Evolutionary conservation across 2,797 vertebrate genomes (phyloP).

Genomic region (Psittacula echo): DNA sequence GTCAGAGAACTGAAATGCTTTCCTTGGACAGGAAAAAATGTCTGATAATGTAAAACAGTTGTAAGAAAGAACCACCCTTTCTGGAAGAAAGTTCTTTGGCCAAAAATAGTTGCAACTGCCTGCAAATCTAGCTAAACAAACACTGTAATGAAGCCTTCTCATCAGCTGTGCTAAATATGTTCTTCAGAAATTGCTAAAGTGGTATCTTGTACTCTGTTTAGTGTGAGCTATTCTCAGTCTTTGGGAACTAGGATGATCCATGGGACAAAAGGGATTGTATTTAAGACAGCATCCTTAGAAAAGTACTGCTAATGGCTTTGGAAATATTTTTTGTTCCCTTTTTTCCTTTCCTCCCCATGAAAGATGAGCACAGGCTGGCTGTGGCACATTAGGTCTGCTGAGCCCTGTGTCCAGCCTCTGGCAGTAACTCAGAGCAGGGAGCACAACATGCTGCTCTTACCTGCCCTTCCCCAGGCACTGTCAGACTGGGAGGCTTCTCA

Average conservation of each 20-base stretch:
- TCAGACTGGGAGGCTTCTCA: fast-evolving
- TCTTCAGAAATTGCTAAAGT: neutral
- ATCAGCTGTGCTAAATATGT: neutral
- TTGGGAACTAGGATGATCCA: neutral
- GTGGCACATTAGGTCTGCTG: neutral
- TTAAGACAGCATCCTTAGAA: neutral
- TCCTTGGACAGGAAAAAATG: neutral
- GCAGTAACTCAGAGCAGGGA: neutral
- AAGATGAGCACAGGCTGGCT: neutral
- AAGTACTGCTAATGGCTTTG: neutral
- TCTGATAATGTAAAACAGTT: neutral
- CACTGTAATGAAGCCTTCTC: neutral
- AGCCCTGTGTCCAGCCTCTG: neutral
- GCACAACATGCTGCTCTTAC: fast-evolving
- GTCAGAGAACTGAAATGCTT: neutral
- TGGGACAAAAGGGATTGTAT: neutral
- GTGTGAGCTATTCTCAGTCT: neutral
- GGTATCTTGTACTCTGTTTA: neutral
- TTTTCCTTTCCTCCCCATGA: neutral
- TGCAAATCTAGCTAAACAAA: neutral
- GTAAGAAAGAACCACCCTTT: neutral
- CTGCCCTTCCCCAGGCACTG: fast-evolving
- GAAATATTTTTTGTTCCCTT: neutral
- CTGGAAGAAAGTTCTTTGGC: neutral
- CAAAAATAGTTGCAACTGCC: neutral